Base-by-base conservation (phyloP, 2,888 invertebrate genomes). In the Polydrusus cervinus region DNA sequence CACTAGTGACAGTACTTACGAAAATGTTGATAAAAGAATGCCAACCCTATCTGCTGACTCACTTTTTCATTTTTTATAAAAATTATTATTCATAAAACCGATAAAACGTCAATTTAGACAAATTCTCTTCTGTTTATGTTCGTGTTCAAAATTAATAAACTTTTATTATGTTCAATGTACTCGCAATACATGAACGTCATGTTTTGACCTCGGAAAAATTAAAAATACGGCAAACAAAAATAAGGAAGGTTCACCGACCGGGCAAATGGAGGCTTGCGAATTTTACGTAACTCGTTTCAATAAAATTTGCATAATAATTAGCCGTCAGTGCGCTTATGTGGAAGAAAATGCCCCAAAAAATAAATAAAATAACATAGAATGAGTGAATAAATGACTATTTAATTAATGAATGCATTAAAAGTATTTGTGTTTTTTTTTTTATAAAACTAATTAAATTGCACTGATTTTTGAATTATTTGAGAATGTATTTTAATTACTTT, bases 261-360 rank as follows among this genome's bases (percentile, higher is more conserved):
- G 45, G 20, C 62, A 25, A 40, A 62, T 45, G 62, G n/a, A n/a
- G 47, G 25, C 61, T 47, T 30, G 47, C 30, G 20, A 62, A 62
- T n/a, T 62, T 62, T 62, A 62, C 18, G 45, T 62, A 62, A 62
- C 47, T 47, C 25, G 62, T 62, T 62, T 45, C 45, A 62, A 62
- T 62, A 62, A 14, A 47, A 62, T 62, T 62, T 62, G 47, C 62
- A 62, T 62, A 61, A 16, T 61, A 16, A 45, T 45, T 45, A 8
- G 45, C 62, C 20, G 43, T 62, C 47, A 8, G 45, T 43, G 14
- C 62, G 20, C 45, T 45, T 47, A 8, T 53, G 53, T 30, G 53
- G 53, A 53, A 53, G 20, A 53, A 30, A 30, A 51, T 16, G n/a
- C 47, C 9, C 14, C 14, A 16, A 47, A 47, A 47, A 16, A 47